Evolutionary conservation across 92 coral and sea anemone species (phyloP).

Genomic region (Porites rus): DNA sequence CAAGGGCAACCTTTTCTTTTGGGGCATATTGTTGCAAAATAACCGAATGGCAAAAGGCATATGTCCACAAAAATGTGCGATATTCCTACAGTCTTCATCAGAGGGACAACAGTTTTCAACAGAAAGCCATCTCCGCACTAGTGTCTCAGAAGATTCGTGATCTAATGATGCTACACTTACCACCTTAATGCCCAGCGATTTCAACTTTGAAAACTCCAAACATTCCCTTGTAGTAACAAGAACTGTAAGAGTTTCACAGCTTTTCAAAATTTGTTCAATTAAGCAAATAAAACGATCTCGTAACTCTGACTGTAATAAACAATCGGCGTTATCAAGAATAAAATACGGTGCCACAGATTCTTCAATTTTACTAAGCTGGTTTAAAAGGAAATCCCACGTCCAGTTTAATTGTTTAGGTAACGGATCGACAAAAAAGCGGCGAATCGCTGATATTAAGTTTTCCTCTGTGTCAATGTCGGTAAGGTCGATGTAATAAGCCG

Average conservation of each 20-base stretch:
- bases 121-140: neutral
- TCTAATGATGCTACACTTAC: neutral
- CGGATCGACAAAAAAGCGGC: neutral
- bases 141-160: neutral
- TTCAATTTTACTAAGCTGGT: neutral
- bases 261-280: conserved; percentile 4
- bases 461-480: neutral
- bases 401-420: neutral
- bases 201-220: neutral
- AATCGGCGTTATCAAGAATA: conserved; percentile 29
- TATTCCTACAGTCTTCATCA: neutral
- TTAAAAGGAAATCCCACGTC: neutral
- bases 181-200: neutral
- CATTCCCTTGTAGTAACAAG: conserved; percentile 19
- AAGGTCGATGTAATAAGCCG: conserved; percentile 7
- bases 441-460: neutral
- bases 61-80: conserved; percentile 12
- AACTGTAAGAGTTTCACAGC: neutral
- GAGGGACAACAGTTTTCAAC: neutral
- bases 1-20: neutral
- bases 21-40: neutral
- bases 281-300: neutral
- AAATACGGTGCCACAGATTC: neutral
- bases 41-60: conserved; percentile 33
- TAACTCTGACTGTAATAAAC: neutral